A percentile compares a stretch with the other conserved stretches of the same genome.
Evolutionary conservation across 2,797 vertebrate species (phyloP).

Genomic region (Gymnocypris eckloni): DNA sequence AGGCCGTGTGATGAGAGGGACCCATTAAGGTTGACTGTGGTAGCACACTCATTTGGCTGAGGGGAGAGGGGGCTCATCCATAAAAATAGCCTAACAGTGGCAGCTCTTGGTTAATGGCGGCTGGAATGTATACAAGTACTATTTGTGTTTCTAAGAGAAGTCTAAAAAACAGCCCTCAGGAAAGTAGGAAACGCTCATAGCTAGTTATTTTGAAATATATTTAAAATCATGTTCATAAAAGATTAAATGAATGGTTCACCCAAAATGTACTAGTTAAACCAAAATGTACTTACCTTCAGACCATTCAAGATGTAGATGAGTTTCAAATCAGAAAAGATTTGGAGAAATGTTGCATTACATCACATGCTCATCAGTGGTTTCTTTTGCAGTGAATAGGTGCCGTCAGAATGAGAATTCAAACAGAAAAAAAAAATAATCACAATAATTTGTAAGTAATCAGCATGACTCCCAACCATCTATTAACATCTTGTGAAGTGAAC

Average conservation of each 20-base stretch:
- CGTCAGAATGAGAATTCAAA: too few relatives aligned
- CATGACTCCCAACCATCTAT: too few relatives aligned
- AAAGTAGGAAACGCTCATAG: not conserved
- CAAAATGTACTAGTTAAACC: too few relatives aligned
- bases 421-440: too few relatives aligned
- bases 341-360: not conserved
- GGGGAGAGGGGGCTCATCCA: not conserved
- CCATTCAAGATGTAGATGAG: not conserved
- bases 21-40: slow-evolving; percentile 7
- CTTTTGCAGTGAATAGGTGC: not conserved
- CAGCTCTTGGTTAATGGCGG: not conserved
- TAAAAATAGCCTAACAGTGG: not conserved
- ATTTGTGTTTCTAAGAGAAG: not conserved
- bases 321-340: not conserved
- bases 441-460: too few relatives aligned
- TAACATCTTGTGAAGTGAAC: too few relatives aligned
- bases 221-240: not conserved
- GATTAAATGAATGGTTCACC: not conserved
- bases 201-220: not conserved
- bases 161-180: not conserved
- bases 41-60: slow-evolving; percentile 4
- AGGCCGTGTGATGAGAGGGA: slow-evolving; percentile 17
- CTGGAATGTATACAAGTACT: not conserved
- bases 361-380: not conserved
- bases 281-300: not conserved